Evolutionary conservation across 2,113 vertebrate genomes (phyloP).

Genomic region (Clarias magur): DNA sequence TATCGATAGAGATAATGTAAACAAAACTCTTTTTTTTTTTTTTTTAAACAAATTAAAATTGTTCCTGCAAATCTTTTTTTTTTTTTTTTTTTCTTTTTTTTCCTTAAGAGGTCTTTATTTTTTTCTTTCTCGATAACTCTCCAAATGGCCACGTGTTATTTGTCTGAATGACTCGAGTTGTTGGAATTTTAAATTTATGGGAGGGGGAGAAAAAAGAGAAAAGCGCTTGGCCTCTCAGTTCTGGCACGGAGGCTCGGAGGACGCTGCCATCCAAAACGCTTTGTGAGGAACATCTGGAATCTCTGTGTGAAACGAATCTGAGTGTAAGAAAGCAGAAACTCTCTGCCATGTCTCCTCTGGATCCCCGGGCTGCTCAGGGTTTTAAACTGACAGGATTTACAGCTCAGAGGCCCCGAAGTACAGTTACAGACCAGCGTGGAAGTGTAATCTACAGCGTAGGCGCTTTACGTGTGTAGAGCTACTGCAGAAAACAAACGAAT

Average conservation of each 20-base stretch:
- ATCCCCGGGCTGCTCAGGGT: constrained; percentile 29
- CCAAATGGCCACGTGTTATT: constrained; percentile 72
- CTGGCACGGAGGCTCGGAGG: constrained; percentile 42
- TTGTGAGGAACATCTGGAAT: constrained; percentile 73
- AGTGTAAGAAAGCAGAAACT: constrained; percentile 36
- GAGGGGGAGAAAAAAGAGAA: constrained; percentile 17
- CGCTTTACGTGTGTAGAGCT: neutral
- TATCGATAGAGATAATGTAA: neutral
- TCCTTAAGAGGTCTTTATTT: neutral
- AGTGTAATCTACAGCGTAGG: too few relatives aligned
- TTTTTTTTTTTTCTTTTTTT: neutral
- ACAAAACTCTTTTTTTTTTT: neutral
- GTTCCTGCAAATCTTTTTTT: neutral
- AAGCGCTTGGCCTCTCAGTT: constrained; percentile 37
- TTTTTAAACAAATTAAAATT: neutral
- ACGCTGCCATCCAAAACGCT: constrained; percentile 63
- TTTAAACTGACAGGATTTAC: constrained; percentile 1
- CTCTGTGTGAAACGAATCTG: constrained; percentile 46
- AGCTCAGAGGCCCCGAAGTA: neutral
- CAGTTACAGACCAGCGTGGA: neutral
- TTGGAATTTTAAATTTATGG: constrained; percentile 28
- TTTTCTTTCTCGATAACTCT: constrained; percentile 8
- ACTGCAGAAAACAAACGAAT: neutral
- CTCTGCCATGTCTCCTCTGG: constrained; percentile 36
- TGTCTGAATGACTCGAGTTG: constrained; percentile 60